Percentiles rank a stretch among this genome's conserved stretches.
Evolutionary conservation across 1,140 invertebrate species (phyloP).

Genomic region (Drosophila ogumai): DNA sequence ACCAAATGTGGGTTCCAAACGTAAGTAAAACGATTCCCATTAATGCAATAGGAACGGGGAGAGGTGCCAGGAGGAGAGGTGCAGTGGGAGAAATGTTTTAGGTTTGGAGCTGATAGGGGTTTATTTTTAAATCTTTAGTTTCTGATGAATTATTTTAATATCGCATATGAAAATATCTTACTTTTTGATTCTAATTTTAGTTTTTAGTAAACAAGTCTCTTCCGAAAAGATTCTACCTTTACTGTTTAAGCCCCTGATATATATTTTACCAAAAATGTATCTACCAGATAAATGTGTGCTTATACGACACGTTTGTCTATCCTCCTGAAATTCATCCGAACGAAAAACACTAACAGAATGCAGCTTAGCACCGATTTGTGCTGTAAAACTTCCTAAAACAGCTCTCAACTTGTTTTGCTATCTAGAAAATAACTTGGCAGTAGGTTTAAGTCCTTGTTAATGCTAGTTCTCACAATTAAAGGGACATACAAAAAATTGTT

Average conservation of each 20-base stretch:
- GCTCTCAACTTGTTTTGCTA: no score
- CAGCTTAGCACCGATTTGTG: neutral
- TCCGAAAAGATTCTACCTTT: neutral
- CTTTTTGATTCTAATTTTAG: no score
- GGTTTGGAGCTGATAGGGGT: neutral
- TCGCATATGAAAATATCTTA: no score
- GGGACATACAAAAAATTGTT: neutral
- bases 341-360: no score
- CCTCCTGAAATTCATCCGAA: neutral
- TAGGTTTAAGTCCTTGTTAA: neutral
- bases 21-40: conserved; percentile 73
- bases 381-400: neutral
- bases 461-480: no score
- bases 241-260: neutral
- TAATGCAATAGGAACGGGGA: conserved; percentile 54
- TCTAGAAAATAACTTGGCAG: no score
- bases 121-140: neutral
- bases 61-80: neutral
- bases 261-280: neutral
- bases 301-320: neutral
- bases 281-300: neutral
- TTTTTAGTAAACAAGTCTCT: no score
- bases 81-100: neutral
- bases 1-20: conserved; percentile 59
- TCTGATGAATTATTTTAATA: neutral